phyloP scores from a whole-genome alignment of 2,888 invertebrate species.

The Dendrolimus houi region DNA sequence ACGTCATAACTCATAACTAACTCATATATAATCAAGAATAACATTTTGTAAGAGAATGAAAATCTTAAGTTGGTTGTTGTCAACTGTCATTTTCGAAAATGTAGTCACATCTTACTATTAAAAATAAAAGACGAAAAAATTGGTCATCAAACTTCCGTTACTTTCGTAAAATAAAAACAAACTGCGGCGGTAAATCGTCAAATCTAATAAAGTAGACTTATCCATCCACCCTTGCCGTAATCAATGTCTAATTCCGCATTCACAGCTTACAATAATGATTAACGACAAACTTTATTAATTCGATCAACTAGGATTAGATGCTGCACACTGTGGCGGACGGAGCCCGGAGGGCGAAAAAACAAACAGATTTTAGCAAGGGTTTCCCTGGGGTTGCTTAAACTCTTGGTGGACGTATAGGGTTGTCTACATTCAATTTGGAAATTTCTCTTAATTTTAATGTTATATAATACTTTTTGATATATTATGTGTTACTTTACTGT shows the following conservation, averaged over 20 bases:
- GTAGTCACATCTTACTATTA: too few relatives aligned
- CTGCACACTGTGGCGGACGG: constrained; percentile 43
- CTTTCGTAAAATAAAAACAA: neutral
- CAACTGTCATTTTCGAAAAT: too few relatives aligned
- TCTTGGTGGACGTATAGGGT: constrained; percentile 4
- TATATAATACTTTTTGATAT: too few relatives aligned
- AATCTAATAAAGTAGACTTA: constrained; percentile 40
- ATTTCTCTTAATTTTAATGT: too few relatives aligned
- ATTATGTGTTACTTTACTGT: too few relatives aligned
- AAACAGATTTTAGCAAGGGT: constrained; percentile 63
- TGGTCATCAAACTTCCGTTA: neutral
- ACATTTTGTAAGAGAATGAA: too few relatives aligned
- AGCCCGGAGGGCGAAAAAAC: constrained; percentile 66
- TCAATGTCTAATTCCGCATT: constrained; percentile 70
- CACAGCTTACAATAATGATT: constrained; percentile 72
- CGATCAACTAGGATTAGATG: constrained; percentile 66
- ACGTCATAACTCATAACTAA: too few relatives aligned
- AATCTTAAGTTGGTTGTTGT: too few relatives aligned
- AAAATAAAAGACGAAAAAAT: too few relatives aligned
- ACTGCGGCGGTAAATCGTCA: constrained; percentile 9
- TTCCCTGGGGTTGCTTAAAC: constrained; percentile 31
- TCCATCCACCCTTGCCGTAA: constrained; percentile 55
- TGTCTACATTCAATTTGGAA: neutral
- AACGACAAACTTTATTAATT: constrained; percentile 74
- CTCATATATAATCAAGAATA: too few relatives aligned